These are phyloP conservation scores for Drosophila sulfurigaster DNA, from an alignment of 1,140 invertebrate species.

Conservation along the genomic window DNA sequence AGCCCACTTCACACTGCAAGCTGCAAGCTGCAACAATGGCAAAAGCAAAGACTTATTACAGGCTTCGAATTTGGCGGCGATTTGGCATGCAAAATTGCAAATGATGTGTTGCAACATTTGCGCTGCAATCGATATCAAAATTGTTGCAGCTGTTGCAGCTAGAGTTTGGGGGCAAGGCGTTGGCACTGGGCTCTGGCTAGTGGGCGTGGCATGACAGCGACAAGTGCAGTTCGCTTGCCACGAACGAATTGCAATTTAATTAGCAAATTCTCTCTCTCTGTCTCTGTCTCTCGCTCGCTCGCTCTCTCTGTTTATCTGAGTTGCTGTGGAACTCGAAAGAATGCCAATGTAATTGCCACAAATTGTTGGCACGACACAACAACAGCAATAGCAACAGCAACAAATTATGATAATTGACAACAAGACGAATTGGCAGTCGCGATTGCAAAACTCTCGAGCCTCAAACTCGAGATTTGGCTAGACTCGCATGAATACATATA, in stretches of 20 bases:
- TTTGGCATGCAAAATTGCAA: slow-evolving; percentile 54
- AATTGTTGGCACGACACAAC: slow-evolving; percentile 64
- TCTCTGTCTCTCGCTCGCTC: neutral
- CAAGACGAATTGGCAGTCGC: slow-evolving; percentile 36
- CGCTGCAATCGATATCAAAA: slow-evolving; percentile 16
- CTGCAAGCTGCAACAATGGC: slow-evolving; percentile 9
- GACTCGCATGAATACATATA: neutral
- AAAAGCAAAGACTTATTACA: slow-evolving; percentile 38
- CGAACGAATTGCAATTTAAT: slow-evolving; percentile 62
- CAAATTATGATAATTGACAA: slow-evolving; percentile 73
- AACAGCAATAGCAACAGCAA: slow-evolving; percentile 33
- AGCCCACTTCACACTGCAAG: neutral
- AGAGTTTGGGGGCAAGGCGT: neutral
- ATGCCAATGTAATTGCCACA: slow-evolving; percentile 68
- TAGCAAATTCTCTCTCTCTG: slow-evolving; percentile 30
- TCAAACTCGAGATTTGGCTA: neutral
- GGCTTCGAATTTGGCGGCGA: slow-evolving; percentile 2
- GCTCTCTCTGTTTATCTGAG: neutral
- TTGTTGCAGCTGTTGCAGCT: neutral
- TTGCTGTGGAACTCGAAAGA: slow-evolving; percentile 31
- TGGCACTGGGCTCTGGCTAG: neutral
- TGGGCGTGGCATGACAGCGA: slow-evolving; percentile 51
- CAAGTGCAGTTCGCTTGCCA: slow-evolving; percentile 54
- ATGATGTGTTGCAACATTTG: slow-evolving; percentile 31
- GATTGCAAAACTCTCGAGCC: slow-evolving; percentile 37